phyloP scores from a whole-genome alignment of 2,888 invertebrate species.

The Noctua janthina region DNA sequence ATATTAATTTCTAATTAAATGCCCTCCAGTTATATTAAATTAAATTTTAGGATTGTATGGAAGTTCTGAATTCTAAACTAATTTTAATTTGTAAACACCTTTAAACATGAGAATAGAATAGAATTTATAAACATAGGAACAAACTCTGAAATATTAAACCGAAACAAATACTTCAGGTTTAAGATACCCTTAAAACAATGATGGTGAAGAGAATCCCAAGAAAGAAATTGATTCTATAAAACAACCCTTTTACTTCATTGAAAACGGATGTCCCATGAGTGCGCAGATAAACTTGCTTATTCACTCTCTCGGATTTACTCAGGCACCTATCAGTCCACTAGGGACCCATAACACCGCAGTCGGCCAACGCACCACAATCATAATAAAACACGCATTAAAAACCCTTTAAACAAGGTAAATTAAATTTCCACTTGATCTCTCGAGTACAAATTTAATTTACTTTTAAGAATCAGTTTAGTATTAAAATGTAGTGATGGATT shows the following conservation, averaged over 20 bases:
- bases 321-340: background rate
- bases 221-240: slow-evolving; percentile 3
- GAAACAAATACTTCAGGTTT: background rate
- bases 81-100: background rate
- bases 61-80: background rate
- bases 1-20: slow-evolving; percentile 3
- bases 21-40: background rate
- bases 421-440: slow-evolving; percentile 23
- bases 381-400: slow-evolving; percentile 50
- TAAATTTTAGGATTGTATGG: background rate
- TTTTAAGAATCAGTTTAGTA: slow-evolving; percentile 27
- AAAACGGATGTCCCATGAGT: slow-evolving; percentile 15
- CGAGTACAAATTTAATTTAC: background rate
- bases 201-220: background rate
- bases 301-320: slow-evolving; percentile 32
- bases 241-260: slow-evolving; percentile 12
- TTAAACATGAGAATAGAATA: background rate
- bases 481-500: slow-evolving; percentile 54
- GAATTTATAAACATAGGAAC: background rate
- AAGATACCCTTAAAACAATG: background rate
- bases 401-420: slow-evolving; percentile 24
- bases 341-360: slow-evolving; percentile 14
- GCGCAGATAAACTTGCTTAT: slow-evolving; percentile 9
- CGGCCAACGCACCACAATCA: slow-evolving; percentile 20
- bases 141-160: background rate